Conservation (phyloP, 1,140 invertebrate genomes). For the Neodiprion lecontei region DNA sequence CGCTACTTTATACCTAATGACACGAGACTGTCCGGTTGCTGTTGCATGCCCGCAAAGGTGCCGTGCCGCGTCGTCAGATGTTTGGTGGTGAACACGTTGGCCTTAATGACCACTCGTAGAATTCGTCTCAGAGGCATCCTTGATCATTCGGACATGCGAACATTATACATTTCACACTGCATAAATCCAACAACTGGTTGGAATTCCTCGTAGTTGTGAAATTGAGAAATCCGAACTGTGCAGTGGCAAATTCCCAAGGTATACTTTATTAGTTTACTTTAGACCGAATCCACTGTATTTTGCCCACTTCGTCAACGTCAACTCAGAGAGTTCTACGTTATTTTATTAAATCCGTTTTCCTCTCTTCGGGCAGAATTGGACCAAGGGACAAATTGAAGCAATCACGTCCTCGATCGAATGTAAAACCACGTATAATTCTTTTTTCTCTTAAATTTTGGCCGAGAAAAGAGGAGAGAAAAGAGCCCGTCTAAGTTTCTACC, state of each 20-base stretch:
- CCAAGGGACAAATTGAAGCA: no score
- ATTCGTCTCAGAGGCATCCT: conserved; percentile 45
- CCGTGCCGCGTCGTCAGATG: not conserved
- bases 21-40: not conserved
- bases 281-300: no score
- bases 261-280: no score
- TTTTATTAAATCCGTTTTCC: no score
- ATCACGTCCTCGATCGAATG: no score
- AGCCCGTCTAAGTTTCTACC: no score
- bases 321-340: no score
- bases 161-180: conserved; percentile 57
- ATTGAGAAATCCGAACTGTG: not conserved
- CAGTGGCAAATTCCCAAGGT: not conserved
- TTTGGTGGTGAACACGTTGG: conserved; percentile 5
- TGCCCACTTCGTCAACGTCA: no score
- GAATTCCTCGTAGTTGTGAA: conserved; percentile 25
- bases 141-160: conserved; percentile 30
- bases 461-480: no score
- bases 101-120: conserved; percentile 35
- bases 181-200: conserved; percentile 49
- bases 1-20: not conserved
- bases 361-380: no score
- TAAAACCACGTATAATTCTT: no score
- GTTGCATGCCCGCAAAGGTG: not conserved
- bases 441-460: no score